phyloP scores from a whole-genome alignment of 2,888 invertebrate species.

The Melanostoma scalare region DNA sequence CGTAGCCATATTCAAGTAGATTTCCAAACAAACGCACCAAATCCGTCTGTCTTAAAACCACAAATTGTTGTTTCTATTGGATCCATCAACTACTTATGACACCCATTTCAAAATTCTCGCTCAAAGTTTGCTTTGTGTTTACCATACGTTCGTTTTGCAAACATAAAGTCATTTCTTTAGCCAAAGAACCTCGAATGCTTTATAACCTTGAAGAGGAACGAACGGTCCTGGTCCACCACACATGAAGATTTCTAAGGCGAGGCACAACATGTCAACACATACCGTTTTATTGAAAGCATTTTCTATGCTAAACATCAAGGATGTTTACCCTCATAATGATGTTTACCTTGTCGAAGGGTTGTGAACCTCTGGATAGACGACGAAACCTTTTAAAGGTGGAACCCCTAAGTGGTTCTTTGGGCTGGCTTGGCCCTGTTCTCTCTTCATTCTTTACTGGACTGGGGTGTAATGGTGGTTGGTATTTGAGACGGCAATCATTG shows the following conservation, averaged over 20 bases:
- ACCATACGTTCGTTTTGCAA: slow-evolving; percentile 14
- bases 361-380: slow-evolving; percentile 62
- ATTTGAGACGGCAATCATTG: slow-evolving; percentile 58
- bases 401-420: slow-evolving; percentile 53
- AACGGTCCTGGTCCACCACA: slow-evolving; percentile 3
- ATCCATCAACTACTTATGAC: slow-evolving; percentile 41
- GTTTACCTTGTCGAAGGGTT: slow-evolving; percentile 72
- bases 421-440: not conserved
- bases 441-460: not conserved
- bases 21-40: slow-evolving; percentile 8
- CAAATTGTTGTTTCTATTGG: slow-evolving; percentile 30
- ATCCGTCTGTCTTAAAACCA: slow-evolving; percentile 6
- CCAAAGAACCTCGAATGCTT: slow-evolving; percentile 7
- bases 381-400: slow-evolving; percentile 62
- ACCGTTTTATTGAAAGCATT: slow-evolving; percentile 67
- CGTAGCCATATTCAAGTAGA: not conserved
- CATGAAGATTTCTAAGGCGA: slow-evolving; percentile 33
- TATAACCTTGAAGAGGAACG: slow-evolving; percentile 64
- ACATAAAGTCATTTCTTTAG: slow-evolving; percentile 27
- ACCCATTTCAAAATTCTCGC: slow-evolving; percentile 28
- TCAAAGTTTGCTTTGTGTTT: slow-evolving; percentile 1
- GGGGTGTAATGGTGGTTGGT: slow-evolving; percentile 32
- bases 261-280: slow-evolving; percentile 48
- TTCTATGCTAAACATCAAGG: slow-evolving; percentile 64
- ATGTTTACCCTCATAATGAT: slow-evolving; percentile 71